Conservation (phyloP, 2,113 vertebrate species). For the Cheilinus undulatus region DNA sequence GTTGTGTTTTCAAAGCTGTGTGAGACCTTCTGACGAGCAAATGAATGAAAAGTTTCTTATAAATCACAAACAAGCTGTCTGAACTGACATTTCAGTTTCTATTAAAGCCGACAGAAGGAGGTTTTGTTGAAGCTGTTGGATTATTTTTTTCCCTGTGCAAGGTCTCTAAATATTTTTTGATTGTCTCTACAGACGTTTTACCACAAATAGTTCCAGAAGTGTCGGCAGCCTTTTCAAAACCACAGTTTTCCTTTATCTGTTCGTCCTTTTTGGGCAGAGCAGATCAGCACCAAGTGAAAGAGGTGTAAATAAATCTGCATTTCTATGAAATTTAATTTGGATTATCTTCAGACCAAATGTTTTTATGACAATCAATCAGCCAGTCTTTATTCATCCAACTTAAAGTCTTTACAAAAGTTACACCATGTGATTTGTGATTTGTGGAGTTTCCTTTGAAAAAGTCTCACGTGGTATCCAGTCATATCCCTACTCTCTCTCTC, state of each 20-base stretch:
- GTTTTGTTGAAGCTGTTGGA: constrained; percentile 5
- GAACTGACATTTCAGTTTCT: constrained; percentile 18
- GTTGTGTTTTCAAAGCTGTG: constrained; percentile 5
- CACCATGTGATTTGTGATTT: too few species aligned
- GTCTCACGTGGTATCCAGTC: too few species aligned
- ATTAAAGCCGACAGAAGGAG: not conserved
- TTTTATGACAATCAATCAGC: not conserved
- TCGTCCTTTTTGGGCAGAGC: too few species aligned
- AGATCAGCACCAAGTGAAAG: not conserved
- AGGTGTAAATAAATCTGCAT: not conserved
- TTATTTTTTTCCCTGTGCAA: constrained; percentile 7
- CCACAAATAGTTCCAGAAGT: not conserved
- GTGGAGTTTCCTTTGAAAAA: too few species aligned
- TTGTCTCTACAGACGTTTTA: not conserved
- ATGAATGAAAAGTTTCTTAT: constrained; percentile 19
- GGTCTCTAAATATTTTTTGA: constrained; percentile 6
- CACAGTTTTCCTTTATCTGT: not conserved
- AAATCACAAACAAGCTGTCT: constrained; percentile 23
- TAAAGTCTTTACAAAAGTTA: too few species aligned
- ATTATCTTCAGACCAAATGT: not conserved
- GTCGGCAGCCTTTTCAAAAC: not conserved
- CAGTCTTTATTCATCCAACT: too few species aligned
- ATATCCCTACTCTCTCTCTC: too few species aligned
- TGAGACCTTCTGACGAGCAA: constrained; percentile 2
- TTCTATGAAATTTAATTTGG: not conserved